These are phyloP conservation scores for Gorsachius magnificus DNA, from an alignment of 2,797 vertebrate genomes.

Conservation along the genomic window DNA sequence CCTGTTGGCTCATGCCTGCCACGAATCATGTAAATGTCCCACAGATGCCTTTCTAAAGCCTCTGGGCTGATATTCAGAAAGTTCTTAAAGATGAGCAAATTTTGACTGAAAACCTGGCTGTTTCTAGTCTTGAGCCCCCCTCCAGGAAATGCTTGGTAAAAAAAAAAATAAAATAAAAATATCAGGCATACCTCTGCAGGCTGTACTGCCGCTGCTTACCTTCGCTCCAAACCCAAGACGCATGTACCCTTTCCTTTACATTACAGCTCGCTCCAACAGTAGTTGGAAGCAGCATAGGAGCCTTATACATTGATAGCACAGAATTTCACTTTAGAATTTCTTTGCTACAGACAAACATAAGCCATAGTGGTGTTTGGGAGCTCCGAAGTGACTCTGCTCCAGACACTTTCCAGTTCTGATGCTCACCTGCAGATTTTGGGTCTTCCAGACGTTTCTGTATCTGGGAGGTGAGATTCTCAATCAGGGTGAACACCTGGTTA, in stretches of 20 bases:
- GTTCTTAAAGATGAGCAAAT: background rate
- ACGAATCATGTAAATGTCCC: background rate
- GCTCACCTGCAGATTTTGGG: constrained; percentile 90
- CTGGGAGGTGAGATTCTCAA: constrained; percentile 94
- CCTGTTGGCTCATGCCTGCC: background rate
- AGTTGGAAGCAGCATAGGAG: background rate
- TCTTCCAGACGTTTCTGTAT: constrained; percentile 91
- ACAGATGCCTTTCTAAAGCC: background rate
- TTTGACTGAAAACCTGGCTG: background rate
- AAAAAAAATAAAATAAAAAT: background rate
- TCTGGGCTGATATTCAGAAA: background rate
- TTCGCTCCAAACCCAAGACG: background rate
- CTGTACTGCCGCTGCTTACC: background rate
- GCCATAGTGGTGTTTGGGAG: background rate
- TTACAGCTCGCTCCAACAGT: background rate
- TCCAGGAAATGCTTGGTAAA: background rate
- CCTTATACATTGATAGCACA: background rate
- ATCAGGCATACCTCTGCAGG: background rate
- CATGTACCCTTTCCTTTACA: background rate
- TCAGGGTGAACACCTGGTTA: constrained; percentile 89
- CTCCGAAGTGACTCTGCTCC: background rate
- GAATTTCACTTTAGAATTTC: background rate
- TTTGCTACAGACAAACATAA: background rate
- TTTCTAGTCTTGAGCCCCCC: background rate
- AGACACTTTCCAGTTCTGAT: background rate